Base-by-base conservation (phyloP, 2,797 vertebrate species). In the Chelonia mydas region DNA sequence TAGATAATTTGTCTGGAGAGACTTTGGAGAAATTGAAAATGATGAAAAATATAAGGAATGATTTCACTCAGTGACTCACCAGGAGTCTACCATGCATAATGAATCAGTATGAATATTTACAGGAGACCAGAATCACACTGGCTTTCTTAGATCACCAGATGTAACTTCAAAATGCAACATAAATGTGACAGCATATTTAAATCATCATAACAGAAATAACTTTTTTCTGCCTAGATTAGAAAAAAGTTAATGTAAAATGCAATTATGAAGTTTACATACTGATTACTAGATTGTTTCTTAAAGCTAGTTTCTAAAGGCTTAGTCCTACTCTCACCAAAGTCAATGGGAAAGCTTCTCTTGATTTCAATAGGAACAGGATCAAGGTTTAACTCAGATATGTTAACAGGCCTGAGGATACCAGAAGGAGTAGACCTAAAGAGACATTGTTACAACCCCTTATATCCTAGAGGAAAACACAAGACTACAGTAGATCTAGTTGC, bases 1-100 rank as follows among this genome's bases (percentile, higher is more conserved):
- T 88, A 72, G 87, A 83, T 91, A 13, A 81, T 86, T 80, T 87
- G 91, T 93, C 87, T 94, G 79, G 87, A 91, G 79, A 81, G 49
- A 92, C 74, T 88, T 65, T 15, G 19, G 2, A 27, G 50, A 21
- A 74, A 59, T 95, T 92, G 85, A 81, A 85, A 85, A 79, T 93
- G 89, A 41, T 80, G 84, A 83, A 74, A 94, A 87, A 86, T 72
- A 78, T 27, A 88, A 96, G 96, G 90, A 97, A 94, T 89, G 95
- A 90, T 93, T 95, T 91, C 86, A 89, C 82, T 85, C 85, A 91
- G 94, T 87, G 72, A 93, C 86, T 96, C 88, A 87, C 28, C 3
- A 1, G 28, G 78, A 92, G 90, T 89, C 94, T 89, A 57, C 88
- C 90, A 77, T 3, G 47, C 68, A 82, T 84, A 81, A 78, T 80